phyloP scores from a whole-genome alignment of 2,888 invertebrate genomes.

The Chrysomela aeneicollis region DNA sequence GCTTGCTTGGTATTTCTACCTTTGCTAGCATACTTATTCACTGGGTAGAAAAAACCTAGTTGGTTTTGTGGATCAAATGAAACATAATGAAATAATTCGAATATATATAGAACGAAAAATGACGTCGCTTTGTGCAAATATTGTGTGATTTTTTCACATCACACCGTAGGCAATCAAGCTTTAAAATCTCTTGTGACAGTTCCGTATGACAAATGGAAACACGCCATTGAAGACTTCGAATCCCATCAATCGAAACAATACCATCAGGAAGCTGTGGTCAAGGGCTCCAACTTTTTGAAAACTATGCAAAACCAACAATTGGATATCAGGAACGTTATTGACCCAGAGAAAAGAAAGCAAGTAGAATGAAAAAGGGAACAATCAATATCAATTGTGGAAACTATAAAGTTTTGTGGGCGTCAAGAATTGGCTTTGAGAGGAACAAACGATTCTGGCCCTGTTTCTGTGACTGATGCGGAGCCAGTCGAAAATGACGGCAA shows the following conservation, averaged over 20 bases:
- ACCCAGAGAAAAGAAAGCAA: neutral
- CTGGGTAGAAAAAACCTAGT: no score
- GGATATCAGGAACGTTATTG: conserved; percentile 1
- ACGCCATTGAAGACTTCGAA: conserved; percentile 10
- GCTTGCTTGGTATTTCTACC: no score
- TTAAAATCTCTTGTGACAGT: conserved; percentile 7
- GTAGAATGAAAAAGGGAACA: conserved; percentile 24
- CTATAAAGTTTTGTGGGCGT: conserved; percentile 31
- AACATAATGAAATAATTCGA: no score
- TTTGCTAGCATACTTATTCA: no score
- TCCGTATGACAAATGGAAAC: conserved; percentile 9
- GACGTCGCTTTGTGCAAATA: conserved; percentile 2
- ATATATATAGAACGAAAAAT: conserved; percentile 7
- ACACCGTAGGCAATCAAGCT: conserved; percentile 8
- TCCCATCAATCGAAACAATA: conserved; percentile 7
- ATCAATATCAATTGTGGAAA: conserved; percentile 27
- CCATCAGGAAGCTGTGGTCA: conserved; percentile 2
- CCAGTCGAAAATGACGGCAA: conserved; percentile 25
- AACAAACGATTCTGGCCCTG: conserved; percentile 27
- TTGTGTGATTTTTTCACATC: conserved; percentile 9
- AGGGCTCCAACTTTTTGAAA: conserved; percentile 18
- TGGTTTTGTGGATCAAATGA: no score
- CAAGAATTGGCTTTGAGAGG: conserved; percentile 35
- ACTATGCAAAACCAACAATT: conserved; percentile 22
- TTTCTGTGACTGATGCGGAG: conserved; percentile 11